These are phyloP conservation scores for Phyllotreta striolata DNA, from an alignment of 2,888 invertebrate genomes.

Conservation along the genomic window DNA sequence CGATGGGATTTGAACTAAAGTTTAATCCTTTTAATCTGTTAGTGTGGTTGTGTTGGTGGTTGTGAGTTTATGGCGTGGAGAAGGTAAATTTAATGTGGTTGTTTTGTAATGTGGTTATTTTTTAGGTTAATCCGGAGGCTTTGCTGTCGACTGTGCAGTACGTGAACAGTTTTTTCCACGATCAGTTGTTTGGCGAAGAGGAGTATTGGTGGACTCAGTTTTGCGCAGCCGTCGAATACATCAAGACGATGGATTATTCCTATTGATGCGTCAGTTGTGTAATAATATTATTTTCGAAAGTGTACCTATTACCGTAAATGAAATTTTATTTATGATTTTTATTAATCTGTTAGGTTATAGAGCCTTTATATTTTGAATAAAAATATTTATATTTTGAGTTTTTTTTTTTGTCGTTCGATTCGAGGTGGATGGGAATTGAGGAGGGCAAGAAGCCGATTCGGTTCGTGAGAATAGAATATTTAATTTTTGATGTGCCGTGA, in stretches of 20 bases:
- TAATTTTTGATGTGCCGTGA: too few species aligned
- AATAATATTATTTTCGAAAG: slow-evolving; percentile 42
- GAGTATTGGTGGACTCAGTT: slow-evolving; percentile 99
- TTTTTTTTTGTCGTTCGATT: background rate
- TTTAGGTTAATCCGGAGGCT: slow-evolving; percentile 91
- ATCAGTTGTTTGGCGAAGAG: slow-evolving; percentile 85
- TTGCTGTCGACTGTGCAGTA: slow-evolving; percentile 95
- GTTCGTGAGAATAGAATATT: too few species aligned
- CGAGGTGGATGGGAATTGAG: too few species aligned
- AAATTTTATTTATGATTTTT: slow-evolving; percentile 52
- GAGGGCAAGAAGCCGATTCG: too few species aligned
- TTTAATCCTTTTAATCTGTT: too few species aligned
- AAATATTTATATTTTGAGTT: slow-evolving; percentile 40
- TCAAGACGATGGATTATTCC: slow-evolving; percentile 94
- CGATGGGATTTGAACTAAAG: too few species aligned
- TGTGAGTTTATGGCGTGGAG: too few species aligned
- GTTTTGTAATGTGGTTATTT: slow-evolving; percentile 20
- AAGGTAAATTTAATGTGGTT: too few species aligned
- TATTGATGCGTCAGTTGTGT: slow-evolving; percentile 53
- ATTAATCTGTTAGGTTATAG: slow-evolving; percentile 52
- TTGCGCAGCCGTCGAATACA: slow-evolving; percentile 95
- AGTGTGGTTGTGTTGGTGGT: too few species aligned
- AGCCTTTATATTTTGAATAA: slow-evolving; percentile 52
- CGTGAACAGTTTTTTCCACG: slow-evolving; percentile 90
- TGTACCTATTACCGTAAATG: slow-evolving; percentile 43